Evolutionary conservation across 2,888 invertebrate species (phyloP), one percentile per base, ranked within the genome.

Genomic region (Villa cingulata): DNA sequence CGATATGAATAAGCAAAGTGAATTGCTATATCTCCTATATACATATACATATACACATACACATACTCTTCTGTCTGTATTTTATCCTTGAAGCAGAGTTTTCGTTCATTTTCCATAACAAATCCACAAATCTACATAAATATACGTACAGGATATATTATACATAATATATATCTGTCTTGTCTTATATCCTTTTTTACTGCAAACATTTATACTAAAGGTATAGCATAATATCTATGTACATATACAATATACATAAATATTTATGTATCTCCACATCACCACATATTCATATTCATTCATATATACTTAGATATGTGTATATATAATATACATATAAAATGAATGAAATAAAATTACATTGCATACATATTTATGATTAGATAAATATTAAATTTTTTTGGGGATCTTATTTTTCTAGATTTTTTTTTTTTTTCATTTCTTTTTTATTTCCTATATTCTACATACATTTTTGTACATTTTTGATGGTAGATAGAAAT

Each of bases 311-410:
- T 23, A 7, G 23, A n/a, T 42, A 37, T 46, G 34, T 42, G 43
- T 48, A 38, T 23, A 7, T 4, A 23, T 23, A 23, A 4, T 6
- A 23, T 7, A 23, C 7, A 23, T 7, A 23, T 23, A 23, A 23
- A 23, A 23, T 43, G 39, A 46, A 46, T 44, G 23, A 48, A 49
- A 45, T n/a, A n/a, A n/a, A n/a, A n/a, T n/a, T 47, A 49, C 49
- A 48, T 48, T 52, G 52, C 52, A 54, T 54, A 54, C 51, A 54
- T 54, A 54, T 54, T 54, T 54, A 52, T 54, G 53, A 52, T 52
- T 51, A 54, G 51, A 54, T 54, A 54, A 54, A 54, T 54, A 54
- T 54, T 54, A 54, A 54, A 51, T 51, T 51, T 48, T 48, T 43
- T 46, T 45, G 46, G 48, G 46, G 43, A 46, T 51, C 9, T 12